Conservation (phyloP, 2,888 invertebrate species). For the Euspilapteryx auroguttella region DNA sequence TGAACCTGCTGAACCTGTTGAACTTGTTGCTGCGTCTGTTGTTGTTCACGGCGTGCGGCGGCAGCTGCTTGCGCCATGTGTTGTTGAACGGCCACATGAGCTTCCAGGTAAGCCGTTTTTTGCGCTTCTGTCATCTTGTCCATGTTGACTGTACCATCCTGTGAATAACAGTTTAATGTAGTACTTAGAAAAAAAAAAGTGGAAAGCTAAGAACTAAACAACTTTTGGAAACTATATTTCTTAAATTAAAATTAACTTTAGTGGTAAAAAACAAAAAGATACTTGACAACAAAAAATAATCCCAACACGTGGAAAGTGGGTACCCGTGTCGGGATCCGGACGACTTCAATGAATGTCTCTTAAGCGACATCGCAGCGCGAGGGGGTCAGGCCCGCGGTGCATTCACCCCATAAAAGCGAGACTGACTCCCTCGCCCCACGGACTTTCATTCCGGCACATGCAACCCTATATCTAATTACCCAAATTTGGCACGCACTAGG, state of each 20-base stretch:
- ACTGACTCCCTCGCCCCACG: constrained; percentile 34
- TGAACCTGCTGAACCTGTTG: constrained; percentile 17
- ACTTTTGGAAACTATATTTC: no score
- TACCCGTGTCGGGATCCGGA: no score
- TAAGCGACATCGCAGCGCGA: constrained; percentile 23
- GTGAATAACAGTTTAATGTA: constrained; percentile 7
- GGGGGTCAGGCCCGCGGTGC: constrained; percentile 42
- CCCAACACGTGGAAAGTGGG: no score
- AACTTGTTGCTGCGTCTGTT: constrained; percentile 40
- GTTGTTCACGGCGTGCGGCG: constrained; percentile 49
- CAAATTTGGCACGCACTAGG: constrained; percentile 33
- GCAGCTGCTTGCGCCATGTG: constrained; percentile 76
- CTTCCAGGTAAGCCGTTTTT: constrained; percentile 73
- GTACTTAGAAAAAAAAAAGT: constrained; percentile 1
- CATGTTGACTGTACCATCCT: constrained; percentile 72
- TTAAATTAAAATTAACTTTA: no score
- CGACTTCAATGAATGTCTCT: constrained; percentile 42
- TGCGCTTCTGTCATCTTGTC: constrained; percentile 77
- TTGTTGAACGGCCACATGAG: constrained; percentile 75
- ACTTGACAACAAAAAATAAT: no score
- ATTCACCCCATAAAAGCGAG: constrained; percentile 53
- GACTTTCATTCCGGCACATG: constrained; percentile 32
- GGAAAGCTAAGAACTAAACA: background rate
- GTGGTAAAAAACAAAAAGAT: no score
- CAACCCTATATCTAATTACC: constrained; percentile 51